phyloP scores from a whole-genome alignment of 2,797 vertebrate species.

The Psittacula derbiana region DNA sequence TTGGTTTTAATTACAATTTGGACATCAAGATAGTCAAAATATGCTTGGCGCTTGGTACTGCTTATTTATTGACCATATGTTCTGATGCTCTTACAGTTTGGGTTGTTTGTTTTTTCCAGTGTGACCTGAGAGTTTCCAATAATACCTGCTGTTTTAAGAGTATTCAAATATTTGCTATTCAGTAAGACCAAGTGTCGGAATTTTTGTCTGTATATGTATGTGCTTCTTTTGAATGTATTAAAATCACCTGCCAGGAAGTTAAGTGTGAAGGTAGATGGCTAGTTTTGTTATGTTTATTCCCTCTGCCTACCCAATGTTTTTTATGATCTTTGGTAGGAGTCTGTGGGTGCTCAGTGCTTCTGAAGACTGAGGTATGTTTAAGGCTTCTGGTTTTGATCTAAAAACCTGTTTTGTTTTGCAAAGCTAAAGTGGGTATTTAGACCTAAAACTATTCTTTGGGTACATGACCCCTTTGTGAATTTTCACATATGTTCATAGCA shows the following conservation, averaged over 20 bases:
- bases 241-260: background rate
- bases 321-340: conserved; percentile 61
- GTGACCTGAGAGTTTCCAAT: background rate
- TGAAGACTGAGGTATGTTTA: conserved; percentile 48
- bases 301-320: conserved; percentile 56
- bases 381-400: conserved; percentile 39
- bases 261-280: conserved; percentile 23
- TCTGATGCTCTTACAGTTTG: background rate
- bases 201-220: background rate
- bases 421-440: background rate
- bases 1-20: background rate
- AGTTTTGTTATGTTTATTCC: conserved; percentile 41
- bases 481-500: background rate
- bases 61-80: background rate
- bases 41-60: background rate
- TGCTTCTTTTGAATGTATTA: conserved; percentile 1
- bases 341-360: conserved; percentile 55
- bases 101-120: background rate
- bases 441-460: background rate
- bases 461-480: background rate
- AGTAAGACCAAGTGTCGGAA: background rate
- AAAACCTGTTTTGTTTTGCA: background rate
- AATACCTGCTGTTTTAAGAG: background rate
- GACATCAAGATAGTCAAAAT: background rate
- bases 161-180: background rate